These are phyloP conservation scores for Allobates femoralis DNA, from an alignment of 2,797 vertebrate species.

Conservation along the genomic window DNA sequence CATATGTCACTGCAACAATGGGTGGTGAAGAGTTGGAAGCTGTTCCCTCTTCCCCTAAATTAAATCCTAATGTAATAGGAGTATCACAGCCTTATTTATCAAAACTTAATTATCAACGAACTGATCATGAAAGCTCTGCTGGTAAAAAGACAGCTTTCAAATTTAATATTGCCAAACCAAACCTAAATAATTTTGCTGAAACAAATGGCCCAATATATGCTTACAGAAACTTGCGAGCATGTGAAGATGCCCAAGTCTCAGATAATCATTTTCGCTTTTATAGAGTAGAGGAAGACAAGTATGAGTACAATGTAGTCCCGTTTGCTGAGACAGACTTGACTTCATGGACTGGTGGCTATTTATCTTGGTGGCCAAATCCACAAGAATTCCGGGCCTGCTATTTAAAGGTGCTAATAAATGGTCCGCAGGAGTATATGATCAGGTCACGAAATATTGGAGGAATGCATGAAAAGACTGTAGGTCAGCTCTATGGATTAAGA, in stretches of 20 bases:
- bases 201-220: constrained; percentile 91
- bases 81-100: constrained; percentile 91
- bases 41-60: constrained; percentile 87
- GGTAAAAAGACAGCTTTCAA: constrained; percentile 92
- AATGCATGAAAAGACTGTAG: constrained; percentile 83
- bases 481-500: constrained; percentile 90
- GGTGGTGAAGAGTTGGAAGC: constrained; percentile 95
- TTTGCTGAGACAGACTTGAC: constrained; percentile 90
- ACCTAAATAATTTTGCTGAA: constrained; percentile 85
- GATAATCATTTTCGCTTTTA: constrained; percentile 95
- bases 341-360: constrained; percentile 91
- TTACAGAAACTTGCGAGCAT: constrained; percentile 84
- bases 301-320: constrained; percentile 95
- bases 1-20: constrained; percentile 89
- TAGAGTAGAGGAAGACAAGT: constrained; percentile 92
- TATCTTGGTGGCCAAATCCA: constrained; percentile 98
- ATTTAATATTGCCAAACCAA: constrained; percentile 92
- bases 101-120: constrained; percentile 89
- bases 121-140: constrained; percentile 86
- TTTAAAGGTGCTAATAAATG: constrained; percentile 91
- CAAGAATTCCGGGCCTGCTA: constrained; percentile 97
- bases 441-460: constrained; percentile 88
- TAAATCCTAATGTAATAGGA: constrained; percentile 84
- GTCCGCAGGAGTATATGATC: constrained; percentile 91
- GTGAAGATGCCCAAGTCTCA: constrained; percentile 84